Conservation (phyloP, 2,113 vertebrate genomes). For the Phodopus roborovskii region DNA sequence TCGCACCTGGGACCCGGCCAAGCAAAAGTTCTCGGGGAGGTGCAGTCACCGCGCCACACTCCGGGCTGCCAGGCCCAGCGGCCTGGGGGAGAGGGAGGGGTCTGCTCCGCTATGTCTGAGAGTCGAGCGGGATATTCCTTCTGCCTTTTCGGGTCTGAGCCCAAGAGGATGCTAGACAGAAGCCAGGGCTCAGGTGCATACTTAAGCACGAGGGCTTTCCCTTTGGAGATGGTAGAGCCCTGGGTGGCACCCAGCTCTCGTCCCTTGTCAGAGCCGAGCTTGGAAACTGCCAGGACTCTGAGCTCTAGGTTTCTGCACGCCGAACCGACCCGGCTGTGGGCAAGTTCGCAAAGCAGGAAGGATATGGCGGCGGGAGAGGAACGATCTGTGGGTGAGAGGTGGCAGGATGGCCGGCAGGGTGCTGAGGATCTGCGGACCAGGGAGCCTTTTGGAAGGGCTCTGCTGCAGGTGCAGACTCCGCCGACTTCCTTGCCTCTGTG, state of each 20-base stretch:
- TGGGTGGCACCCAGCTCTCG: slow-evolving; percentile 57
- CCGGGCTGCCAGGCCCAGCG: background rate
- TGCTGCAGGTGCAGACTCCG: background rate
- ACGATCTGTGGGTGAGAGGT: background rate
- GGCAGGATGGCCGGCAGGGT: background rate
- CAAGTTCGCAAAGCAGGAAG: slow-evolving; percentile 31
- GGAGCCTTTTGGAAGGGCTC: background rate
- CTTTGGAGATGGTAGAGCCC: slow-evolving; percentile 52
- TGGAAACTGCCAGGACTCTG: slow-evolving; percentile 55
- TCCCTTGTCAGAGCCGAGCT: slow-evolving; percentile 60
- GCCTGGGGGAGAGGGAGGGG: background rate
- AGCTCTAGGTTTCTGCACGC: slow-evolving; percentile 50
- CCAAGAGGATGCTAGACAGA: background rate
- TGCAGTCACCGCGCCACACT: background rate
- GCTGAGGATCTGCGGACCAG: background rate
- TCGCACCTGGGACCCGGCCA: background rate
- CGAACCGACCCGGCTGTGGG: slow-evolving; percentile 6
- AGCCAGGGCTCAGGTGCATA: slow-evolving; percentile 28
- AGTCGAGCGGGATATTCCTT: background rate
- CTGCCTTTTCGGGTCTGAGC: background rate
- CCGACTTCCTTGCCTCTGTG: background rate
- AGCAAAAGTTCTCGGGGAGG: slow-evolving; percentile 71
- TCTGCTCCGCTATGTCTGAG: background rate
- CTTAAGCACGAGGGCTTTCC: slow-evolving; percentile 65
- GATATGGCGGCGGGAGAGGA: slow-evolving; percentile 34